phyloP scores from a whole-genome alignment of 2,888 invertebrate genomes.

The Arctia plantaginis region DNA sequence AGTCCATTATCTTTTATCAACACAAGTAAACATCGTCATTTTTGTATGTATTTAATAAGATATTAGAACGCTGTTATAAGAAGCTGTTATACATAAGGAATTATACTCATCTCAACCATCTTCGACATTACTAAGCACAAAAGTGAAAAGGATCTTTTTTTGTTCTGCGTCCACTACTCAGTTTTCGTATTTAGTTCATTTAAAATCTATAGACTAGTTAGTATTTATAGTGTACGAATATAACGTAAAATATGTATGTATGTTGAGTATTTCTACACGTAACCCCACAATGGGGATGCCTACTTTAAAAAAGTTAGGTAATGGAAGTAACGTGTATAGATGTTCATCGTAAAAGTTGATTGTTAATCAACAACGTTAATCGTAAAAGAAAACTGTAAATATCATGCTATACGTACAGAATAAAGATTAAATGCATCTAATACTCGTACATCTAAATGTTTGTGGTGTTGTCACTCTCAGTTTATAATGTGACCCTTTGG shows the following conservation, averaged over 20 bases:
- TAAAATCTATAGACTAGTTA: too few relatives aligned
- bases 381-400: not conserved
- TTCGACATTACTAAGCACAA: not conserved
- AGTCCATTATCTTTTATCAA: constrained; percentile 48
- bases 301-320: too few relatives aligned
- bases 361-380: not conserved
- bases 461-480: not conserved
- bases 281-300: too few relatives aligned
- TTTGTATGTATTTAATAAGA: constrained; percentile 1
- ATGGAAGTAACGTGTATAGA: too few relatives aligned
- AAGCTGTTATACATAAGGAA: not conserved
- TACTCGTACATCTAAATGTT: not conserved
- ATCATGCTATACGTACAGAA: not conserved
- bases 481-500: not conserved
- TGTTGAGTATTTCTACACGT: too few relatives aligned
- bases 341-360: too few relatives aligned
- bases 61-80: not conserved
- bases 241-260: too few relatives aligned
- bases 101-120: not conserved
- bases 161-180: too few relatives aligned
- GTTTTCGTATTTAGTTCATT: too few relatives aligned
- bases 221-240: too few relatives aligned
- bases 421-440: not conserved
- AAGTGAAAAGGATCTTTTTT: too few relatives aligned
- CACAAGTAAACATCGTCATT: not conserved